These are phyloP conservation scores for Picathartes gymnocephalus DNA, from an alignment of 2,113 vertebrate species.

Conservation along the genomic window DNA sequence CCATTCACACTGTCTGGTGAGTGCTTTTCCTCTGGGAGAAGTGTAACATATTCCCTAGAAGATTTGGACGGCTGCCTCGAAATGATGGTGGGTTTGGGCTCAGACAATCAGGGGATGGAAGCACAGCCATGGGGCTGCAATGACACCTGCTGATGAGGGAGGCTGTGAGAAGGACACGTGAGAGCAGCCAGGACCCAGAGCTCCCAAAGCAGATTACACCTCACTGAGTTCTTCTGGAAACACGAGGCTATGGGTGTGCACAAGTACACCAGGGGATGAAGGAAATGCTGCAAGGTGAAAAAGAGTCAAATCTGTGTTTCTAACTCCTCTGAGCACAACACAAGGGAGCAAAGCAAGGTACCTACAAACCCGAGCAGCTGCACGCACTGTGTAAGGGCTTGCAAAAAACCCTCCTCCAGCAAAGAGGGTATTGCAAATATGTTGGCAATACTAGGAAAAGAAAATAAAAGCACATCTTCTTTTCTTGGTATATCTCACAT, in stretches of 20 bases:
- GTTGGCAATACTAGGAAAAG: background rate
- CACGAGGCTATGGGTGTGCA: background rate
- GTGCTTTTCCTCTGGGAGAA: background rate
- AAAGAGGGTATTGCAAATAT: background rate
- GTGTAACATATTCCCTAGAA: background rate
- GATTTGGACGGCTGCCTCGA: background rate
- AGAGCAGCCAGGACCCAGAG: background rate
- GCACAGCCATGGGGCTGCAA: background rate
- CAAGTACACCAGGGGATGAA: background rate
- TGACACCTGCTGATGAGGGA: background rate
- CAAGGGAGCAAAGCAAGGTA: background rate
- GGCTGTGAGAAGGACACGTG: accelerated
- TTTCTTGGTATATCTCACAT: background rate
- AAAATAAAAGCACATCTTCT: background rate
- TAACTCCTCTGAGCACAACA: background rate
- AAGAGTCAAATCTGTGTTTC: background rate
- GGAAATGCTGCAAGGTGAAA: background rate
- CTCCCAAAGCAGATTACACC: background rate
- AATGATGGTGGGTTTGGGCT: background rate
- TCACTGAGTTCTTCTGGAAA: background rate
- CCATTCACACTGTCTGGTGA: background rate
- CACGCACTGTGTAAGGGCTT: background rate
- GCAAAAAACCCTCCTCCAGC: background rate
- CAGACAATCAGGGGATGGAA: background rate
- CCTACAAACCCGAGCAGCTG: background rate